phyloP scores from a whole-genome alignment of 2,888 invertebrate genomes.

The Drosophila maculinotata region DNA sequence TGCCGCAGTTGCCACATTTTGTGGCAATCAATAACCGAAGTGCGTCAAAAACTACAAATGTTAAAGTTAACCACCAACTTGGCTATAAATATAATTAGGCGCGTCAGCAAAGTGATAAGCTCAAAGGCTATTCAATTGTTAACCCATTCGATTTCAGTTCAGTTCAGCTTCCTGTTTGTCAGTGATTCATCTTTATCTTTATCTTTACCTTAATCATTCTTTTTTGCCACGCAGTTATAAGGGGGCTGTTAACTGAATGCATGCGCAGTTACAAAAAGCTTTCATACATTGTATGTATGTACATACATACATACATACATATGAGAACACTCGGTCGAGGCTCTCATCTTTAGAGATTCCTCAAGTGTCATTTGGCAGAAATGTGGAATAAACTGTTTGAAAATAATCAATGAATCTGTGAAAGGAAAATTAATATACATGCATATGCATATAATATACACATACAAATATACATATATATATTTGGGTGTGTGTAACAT shows the following conservation, averaged over 20 bases:
- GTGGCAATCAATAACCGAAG: constrained; percentile 79
- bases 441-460: constrained; percentile 13
- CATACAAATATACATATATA: constrained; percentile 10
- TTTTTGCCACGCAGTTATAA: constrained; percentile 52
- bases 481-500: constrained; percentile 26
- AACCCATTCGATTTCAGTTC: no score
- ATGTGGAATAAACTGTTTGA: constrained; percentile 51
- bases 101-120: no score
- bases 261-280: constrained; percentile 57
- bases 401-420: constrained; percentile 53
- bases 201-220: no score
- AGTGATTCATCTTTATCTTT: constrained; percentile 65
- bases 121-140: neutral
- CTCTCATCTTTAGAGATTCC: constrained; percentile 65
- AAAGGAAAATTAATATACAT: constrained; percentile 52
- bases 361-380: constrained; percentile 63
- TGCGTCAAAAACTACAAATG: constrained; percentile 74
- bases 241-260: constrained; percentile 35
- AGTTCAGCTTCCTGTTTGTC: neutral
- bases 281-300: constrained; percentile 9
- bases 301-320: neutral
- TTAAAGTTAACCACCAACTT: constrained; percentile 45
- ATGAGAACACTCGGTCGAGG: constrained; percentile 1
- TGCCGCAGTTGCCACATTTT: constrained; percentile 74
- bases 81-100: constrained; percentile 36